These are phyloP conservation scores for Blastobasis adustella DNA, from an alignment of 2,888 invertebrate species.

Conservation along the genomic window DNA sequence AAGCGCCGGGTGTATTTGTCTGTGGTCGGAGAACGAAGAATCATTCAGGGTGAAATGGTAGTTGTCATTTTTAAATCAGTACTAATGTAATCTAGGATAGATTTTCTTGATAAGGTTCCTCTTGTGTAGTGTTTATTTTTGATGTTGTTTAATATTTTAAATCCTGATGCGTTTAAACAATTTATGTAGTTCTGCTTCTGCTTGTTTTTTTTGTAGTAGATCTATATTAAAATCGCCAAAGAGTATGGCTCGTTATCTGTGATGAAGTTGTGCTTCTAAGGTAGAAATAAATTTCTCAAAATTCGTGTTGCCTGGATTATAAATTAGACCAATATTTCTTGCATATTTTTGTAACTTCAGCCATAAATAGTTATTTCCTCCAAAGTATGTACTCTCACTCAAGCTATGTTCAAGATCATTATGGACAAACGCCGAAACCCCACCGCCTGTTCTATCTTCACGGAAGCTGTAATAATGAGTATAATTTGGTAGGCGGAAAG, in stretches of 20 bases:
- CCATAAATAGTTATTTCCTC: slow-evolving; percentile 12
- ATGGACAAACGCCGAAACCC: slow-evolving; percentile 11
- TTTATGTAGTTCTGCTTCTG: not conserved
- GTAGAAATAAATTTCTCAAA: not conserved
- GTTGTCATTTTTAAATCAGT: slow-evolving; percentile 14
- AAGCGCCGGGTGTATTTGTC: slow-evolving; percentile 15
- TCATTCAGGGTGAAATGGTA: slow-evolving; percentile 16
- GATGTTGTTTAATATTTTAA: slow-evolving; percentile 15
- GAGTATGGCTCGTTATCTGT: not conserved
- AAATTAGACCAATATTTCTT: slow-evolving; percentile 9
- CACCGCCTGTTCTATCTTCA: slow-evolving; percentile 4
- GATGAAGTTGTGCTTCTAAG: not conserved
- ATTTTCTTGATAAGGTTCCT: slow-evolving; percentile 10
- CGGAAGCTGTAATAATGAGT: slow-evolving; percentile 11
- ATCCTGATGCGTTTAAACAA: slow-evolving; percentile 3
- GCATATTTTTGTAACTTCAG: slow-evolving; percentile 6
- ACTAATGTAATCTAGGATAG: slow-evolving; percentile 18
- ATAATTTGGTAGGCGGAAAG: slow-evolving; percentile 5
- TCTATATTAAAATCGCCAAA: slow-evolving; percentile 7
- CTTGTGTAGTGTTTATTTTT: slow-evolving; percentile 14
- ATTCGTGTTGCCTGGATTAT: slow-evolving; percentile 12
- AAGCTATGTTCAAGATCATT: slow-evolving; percentile 8
- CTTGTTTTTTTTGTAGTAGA: slow-evolving; percentile 1
- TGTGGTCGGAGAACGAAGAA: slow-evolving; percentile 17
- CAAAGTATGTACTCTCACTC: slow-evolving; percentile 1